These are phyloP conservation scores for Brachycybe producta DNA, from an alignment of 2,888 invertebrate genomes.

Conservation along the genomic window DNA sequence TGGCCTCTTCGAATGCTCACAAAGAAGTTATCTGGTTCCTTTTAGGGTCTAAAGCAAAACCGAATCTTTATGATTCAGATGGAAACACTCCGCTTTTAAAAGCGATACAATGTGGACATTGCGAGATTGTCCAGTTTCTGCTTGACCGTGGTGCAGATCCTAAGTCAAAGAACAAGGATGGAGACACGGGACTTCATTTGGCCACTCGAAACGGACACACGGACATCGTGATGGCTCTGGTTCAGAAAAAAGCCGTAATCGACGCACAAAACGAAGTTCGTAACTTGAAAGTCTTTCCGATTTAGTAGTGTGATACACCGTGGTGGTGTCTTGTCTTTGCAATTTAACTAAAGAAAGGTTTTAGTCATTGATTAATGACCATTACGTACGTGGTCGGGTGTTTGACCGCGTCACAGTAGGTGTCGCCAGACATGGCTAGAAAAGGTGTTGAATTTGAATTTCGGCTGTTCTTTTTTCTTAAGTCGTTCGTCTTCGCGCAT, in stretches of 20 bases:
- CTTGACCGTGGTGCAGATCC: slow-evolving; percentile 38
- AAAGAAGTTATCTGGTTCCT: slow-evolving; percentile 15
- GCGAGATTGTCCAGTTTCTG: slow-evolving; percentile 27
- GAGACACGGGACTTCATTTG: slow-evolving; percentile 44
- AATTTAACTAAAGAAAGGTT: too few species aligned
- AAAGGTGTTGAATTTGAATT: too few species aligned
- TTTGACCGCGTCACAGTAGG: too few species aligned
- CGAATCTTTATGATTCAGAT: slow-evolving; percentile 9
- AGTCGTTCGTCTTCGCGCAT: too few species aligned
- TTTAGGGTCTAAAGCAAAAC: slow-evolving; percentile 10
- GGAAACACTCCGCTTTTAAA: slow-evolving; percentile 16
- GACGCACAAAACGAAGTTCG: slow-evolving; percentile 39
- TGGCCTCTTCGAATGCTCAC: slow-evolving; percentile 15
- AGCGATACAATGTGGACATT: slow-evolving; percentile 4
- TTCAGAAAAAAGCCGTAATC: slow-evolving; percentile 36
- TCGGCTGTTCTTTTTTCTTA: too few species aligned
- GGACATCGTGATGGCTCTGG: slow-evolving; percentile 36
- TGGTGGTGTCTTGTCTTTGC: slow-evolving; percentile 42
- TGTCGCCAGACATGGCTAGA: too few species aligned
- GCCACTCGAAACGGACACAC: slow-evolving; percentile 42
- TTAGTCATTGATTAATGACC: too few species aligned
- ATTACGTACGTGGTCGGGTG: too few species aligned
- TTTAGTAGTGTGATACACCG: slow-evolving; percentile 44
- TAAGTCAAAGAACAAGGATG: slow-evolving; percentile 36
- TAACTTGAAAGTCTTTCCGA: slow-evolving; percentile 17